Percentiles rank a stretch among this genome's conserved stretches.
These are phyloP conservation scores for Echeneis naucrates DNA, from an alignment of 2,797 vertebrate species.

Conservation along the genomic window DNA sequence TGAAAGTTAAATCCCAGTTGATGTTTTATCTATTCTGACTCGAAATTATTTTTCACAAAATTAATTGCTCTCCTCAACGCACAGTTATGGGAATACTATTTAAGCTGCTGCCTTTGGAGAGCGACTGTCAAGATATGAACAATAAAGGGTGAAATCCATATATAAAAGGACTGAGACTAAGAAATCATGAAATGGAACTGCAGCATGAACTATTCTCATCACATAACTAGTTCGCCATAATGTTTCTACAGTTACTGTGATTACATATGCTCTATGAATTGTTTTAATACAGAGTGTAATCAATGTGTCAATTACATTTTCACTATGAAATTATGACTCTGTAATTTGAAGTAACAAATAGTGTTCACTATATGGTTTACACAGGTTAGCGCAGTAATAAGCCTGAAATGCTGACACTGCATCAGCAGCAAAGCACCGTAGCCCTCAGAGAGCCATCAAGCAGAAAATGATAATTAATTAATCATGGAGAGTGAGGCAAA, in stretches of 20 bases:
- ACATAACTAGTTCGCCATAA: constrained; percentile 59
- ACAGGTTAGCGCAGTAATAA: constrained; percentile 76
- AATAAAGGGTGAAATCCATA: constrained; percentile 62
- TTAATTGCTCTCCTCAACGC: constrained; percentile 67
- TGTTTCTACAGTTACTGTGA: constrained; percentile 68
- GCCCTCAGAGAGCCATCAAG: constrained; percentile 83
- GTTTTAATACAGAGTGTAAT: constrained; percentile 75
- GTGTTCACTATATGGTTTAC: constrained; percentile 73
- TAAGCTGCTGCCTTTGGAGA: constrained; percentile 59
- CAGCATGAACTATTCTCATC: constrained; percentile 59
- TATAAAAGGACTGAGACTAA: constrained; percentile 44
- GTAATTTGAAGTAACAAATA: constrained; percentile 75
- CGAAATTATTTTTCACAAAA: constrained; percentile 68
- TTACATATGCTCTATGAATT: constrained; percentile 77
- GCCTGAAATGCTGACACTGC: constrained; percentile 82
- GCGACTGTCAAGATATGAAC: constrained; percentile 58
- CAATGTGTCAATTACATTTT: constrained; percentile 80
- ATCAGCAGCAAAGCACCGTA: constrained; percentile 70
- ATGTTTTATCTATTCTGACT: constrained; percentile 67
- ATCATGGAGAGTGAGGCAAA: constrained; percentile 80
- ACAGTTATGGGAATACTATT: constrained; percentile 69
- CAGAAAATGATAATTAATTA: constrained; percentile 87
- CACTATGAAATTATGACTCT: constrained; percentile 72
- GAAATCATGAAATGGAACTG: constrained; percentile 58
- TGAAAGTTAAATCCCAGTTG: constrained; percentile 71